Base-by-base conservation (phyloP, 2,888 invertebrate genomes). In the Phengaris alcon region DNA sequence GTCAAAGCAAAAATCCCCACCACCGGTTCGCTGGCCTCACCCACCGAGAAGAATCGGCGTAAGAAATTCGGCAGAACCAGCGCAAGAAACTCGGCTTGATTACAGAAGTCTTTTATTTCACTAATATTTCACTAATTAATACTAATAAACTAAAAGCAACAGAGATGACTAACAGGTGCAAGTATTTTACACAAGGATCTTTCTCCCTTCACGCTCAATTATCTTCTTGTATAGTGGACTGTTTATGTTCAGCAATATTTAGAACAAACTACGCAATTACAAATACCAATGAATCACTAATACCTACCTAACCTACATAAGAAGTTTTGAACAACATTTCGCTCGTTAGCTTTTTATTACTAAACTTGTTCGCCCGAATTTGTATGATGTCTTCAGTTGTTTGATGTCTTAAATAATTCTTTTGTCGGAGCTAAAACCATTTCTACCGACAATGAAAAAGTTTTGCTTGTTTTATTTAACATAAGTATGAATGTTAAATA, bases 241-340 rank as follows among this genome's bases (percentile, higher is more conserved):
- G 52, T 52, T 52, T 8, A 52, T 10, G 52, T 22, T 22, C 22
- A 52, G 8, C 52, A 9, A 59, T 9, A 7, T 59, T 59, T 22
- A 9, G 15, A 59, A 46, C 52, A 8, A 9, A 6, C 59, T 22
- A 35, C 22, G 64, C 64, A 64, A 64, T 64, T 64, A 64, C 64
- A 64, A 64, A 64, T 35, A 64, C 64, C 64, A 22, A 64, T 35
- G 64, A 64, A 35, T 64, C 64, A 35, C 64, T 64, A 35, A 64
- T 64, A 64, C 64, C 64, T 64, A 64, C 64, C 35, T 22, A 22
- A 22, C 22, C 22, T 22, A 22, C 22, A 22, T 35, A 22, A 12
- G 64, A 64, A 64, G 64, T 64, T 64, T 64, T 64, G 15, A 64
- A 64, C 64, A 64, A n/a, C 68, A n/a, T 68, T 68, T 68, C 68